A percentile compares a stretch with the other conserved stretches of the same genome.
These are phyloP conservation scores for Silvanus unidentatus DNA, from an alignment of 2,888 invertebrate genomes.

Conservation along the genomic window DNA sequence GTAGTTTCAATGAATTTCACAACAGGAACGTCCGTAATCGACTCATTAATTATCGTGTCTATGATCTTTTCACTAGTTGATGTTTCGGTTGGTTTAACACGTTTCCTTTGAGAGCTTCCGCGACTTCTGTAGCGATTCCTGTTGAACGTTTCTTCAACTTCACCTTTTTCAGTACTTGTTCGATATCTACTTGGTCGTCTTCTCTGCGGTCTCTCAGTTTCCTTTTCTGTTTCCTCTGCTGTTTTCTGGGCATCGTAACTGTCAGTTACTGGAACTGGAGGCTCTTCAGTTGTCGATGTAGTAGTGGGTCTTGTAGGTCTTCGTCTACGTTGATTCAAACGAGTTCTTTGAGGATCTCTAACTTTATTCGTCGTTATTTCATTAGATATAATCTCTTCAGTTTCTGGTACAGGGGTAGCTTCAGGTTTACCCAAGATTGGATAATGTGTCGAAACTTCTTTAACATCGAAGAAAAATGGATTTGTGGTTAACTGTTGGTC, in stretches of 20 bases:
- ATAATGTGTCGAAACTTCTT: conserved; percentile 46
- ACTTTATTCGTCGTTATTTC: conserved; percentile 27
- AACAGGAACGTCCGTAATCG: background rate
- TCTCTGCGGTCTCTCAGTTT: conserved; percentile 26
- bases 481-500: conserved; percentile 20
- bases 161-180: conserved; percentile 14
- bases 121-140: conserved; percentile 17
- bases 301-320: conserved; percentile 20
- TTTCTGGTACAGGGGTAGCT: conserved; percentile 16
- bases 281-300: conserved; percentile 24
- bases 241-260: conserved; percentile 25
- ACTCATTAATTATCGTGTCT: conserved; percentile 3
- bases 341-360: conserved; percentile 10
- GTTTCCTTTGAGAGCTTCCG: conserved; percentile 13
- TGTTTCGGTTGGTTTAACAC: conserved; percentile 16
- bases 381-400: conserved; percentile 26
- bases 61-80: conserved; percentile 15
- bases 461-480: conserved; percentile 37
- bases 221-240: conserved; percentile 22
- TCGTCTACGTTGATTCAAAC: conserved; percentile 17
- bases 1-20: background rate
- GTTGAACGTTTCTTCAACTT: conserved; percentile 10
- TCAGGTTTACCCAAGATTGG: conserved; percentile 38
- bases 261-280: conserved; percentile 22
- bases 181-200: conserved; percentile 23